Percentiles rank a stretch among this genome's conserved stretches.
phyloP scores from a whole-genome alignment of 1,140 invertebrate genomes.

The Trichonephila clavipes region DNA sequence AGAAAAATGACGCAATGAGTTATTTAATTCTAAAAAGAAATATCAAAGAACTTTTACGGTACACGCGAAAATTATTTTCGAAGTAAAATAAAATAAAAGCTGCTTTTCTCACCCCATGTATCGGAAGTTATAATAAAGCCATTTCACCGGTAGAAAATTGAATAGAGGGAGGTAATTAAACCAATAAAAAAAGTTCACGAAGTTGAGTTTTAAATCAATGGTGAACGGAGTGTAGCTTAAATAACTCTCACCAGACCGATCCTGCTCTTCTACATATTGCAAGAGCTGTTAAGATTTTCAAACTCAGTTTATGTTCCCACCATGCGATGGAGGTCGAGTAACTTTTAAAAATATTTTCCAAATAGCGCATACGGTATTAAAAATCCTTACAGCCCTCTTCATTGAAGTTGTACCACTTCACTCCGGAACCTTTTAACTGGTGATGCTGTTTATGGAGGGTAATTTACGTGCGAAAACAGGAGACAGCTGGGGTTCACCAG shows the following conservation, averaged over 20 bases:
- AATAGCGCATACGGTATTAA: conserved; percentile 17
- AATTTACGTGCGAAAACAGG: conserved; percentile 67
- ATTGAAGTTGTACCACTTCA: conserved; percentile 53
- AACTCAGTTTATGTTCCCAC: conserved; percentile 66
- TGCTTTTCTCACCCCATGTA: background rate
- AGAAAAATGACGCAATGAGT: too few relatives aligned
- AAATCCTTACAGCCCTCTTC: background rate
- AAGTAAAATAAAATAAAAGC: too few relatives aligned
- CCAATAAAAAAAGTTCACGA: background rate
- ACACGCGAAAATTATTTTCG: too few relatives aligned
- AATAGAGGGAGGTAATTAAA: background rate
- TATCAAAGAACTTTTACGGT: background rate
- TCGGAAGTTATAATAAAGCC: background rate
- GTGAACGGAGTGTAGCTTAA: background rate
- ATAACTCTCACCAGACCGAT: conserved; percentile 16
- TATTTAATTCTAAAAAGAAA: background rate
- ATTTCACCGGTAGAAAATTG: background rate
- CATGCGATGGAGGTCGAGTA: conserved; percentile 51
- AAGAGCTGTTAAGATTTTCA: conserved; percentile 15
- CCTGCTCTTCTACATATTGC: background rate
- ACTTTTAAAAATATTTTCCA: conserved; percentile 65
- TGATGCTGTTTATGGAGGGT: conserved; percentile 62
- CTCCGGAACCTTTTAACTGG: conserved; percentile 34
- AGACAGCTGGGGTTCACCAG: conserved; percentile 55
- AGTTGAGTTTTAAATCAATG: conserved; percentile 30